Evolutionary conservation across 2,113 vertebrate genomes (phyloP).

Genomic region (Zapornia atra): DNA sequence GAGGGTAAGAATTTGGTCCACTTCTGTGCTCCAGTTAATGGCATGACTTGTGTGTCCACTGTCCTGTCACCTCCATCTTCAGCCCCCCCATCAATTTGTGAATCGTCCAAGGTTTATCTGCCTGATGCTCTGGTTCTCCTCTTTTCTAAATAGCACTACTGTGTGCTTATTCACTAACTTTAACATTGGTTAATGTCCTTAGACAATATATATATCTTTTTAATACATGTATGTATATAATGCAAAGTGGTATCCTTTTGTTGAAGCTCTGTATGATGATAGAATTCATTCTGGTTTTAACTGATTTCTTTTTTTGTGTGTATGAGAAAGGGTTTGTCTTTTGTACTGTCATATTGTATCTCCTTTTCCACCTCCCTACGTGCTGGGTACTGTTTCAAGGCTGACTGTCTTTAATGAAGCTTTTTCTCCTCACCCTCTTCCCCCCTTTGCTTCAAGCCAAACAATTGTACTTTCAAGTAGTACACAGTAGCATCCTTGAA

Average conservation of each 20-base stretch:
- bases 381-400: background rate
- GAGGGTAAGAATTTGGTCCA: background rate
- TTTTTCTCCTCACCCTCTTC: background rate
- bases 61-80: background rate
- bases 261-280: background rate
- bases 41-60: background rate
- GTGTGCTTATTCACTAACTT: background rate
- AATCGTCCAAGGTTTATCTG: background rate
- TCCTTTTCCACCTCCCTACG: background rate
- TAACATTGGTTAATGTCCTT: background rate
- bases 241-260: background rate
- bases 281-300: background rate
- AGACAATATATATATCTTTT: background rate
- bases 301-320: background rate
- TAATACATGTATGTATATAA: background rate
- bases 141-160: background rate
- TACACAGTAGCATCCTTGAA: background rate
- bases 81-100: rapidly evolving
- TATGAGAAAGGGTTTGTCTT: background rate
- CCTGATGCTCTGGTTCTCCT: background rate
- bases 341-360: background rate
- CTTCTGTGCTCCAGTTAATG: background rate
- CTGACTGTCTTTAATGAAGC: background rate
- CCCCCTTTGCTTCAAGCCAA: background rate
- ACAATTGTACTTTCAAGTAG: background rate